These are phyloP conservation scores for Rhipidura dahli DNA, from an alignment of 2,113 vertebrate species.

Conservation along the genomic window DNA sequence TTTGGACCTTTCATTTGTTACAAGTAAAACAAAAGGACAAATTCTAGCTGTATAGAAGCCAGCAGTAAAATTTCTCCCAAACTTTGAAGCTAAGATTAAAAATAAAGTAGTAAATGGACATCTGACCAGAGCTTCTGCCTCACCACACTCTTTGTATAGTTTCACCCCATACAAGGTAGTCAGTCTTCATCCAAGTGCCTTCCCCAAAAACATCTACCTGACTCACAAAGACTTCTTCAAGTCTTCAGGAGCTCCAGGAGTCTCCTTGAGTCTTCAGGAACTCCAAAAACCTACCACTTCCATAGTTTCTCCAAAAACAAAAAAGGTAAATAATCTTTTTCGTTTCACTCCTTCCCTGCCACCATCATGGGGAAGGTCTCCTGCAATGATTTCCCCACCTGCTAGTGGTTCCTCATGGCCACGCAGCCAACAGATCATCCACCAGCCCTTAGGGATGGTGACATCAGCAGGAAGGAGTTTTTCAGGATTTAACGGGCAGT, in stretches of 20 bases:
- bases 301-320: neutral
- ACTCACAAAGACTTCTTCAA: neutral
- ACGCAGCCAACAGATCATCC: neutral
- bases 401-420: accelerated
- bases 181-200: neutral
- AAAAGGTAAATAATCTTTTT: neutral
- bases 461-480: neutral
- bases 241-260: neutral
- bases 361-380: neutral
- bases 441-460: neutral
- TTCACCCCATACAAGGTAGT: neutral
- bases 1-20: neutral
- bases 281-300: neutral
- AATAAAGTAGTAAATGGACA: neutral
- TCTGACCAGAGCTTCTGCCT: neutral
- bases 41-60: neutral
- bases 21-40: neutral
- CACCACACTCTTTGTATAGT: neutral
- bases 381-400: neutral
- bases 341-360: neutral
- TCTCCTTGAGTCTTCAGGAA: neutral
- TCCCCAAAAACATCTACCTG: neutral
- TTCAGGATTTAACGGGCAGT: neutral
- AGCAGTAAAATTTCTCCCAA: neutral
- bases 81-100: neutral